phyloP scores from a whole-genome alignment of 2,888 invertebrate genomes.

The Platerodrilus igneus region DNA sequence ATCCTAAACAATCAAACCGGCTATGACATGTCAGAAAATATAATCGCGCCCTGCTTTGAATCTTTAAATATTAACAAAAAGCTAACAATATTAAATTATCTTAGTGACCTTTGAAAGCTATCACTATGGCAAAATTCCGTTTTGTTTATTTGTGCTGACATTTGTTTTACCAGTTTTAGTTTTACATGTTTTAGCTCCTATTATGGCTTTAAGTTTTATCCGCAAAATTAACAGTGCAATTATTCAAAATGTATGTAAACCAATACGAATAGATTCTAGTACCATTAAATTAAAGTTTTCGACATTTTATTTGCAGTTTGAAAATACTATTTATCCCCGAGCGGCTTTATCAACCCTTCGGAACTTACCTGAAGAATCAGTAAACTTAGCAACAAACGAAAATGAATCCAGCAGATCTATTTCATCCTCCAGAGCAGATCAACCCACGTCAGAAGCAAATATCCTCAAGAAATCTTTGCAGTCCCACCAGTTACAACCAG shows the following conservation, averaged over 20 bases:
- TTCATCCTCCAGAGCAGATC: neutral
- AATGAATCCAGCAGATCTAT: neutral
- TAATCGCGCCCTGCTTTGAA: too few species aligned
- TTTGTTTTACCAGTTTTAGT: slow-evolving; percentile 24
- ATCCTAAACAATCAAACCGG: too few species aligned
- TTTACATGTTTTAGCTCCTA: slow-evolving; percentile 10
- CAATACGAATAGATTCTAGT: slow-evolving; percentile 3
- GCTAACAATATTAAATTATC: too few species aligned
- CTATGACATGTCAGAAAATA: too few species aligned
- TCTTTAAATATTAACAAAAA: too few species aligned
- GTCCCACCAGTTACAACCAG: slow-evolving; percentile 31
- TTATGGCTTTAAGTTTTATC: slow-evolving; percentile 31
- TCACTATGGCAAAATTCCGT: slow-evolving; percentile 18
- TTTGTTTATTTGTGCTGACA: slow-evolving; percentile 20
- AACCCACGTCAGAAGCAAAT: slow-evolving; percentile 14
- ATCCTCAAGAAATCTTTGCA: slow-evolving; percentile 20
- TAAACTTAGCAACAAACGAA: neutral
- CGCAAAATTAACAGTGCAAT: slow-evolving; percentile 32
- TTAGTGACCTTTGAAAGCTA: too few species aligned
- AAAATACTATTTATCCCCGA: slow-evolving; percentile 5
- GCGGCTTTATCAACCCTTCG: neutral
- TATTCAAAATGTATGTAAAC: slow-evolving; percentile 26
- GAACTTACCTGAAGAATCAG: neutral
- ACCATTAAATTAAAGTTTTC: too few species aligned
- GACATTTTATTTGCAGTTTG: slow-evolving; percentile 4